Evolutionary conservation across 2,113 vertebrate genomes (phyloP), one percentile per base, ranked within the genome.

Genomic region (Camelus dromedarius): DNA sequence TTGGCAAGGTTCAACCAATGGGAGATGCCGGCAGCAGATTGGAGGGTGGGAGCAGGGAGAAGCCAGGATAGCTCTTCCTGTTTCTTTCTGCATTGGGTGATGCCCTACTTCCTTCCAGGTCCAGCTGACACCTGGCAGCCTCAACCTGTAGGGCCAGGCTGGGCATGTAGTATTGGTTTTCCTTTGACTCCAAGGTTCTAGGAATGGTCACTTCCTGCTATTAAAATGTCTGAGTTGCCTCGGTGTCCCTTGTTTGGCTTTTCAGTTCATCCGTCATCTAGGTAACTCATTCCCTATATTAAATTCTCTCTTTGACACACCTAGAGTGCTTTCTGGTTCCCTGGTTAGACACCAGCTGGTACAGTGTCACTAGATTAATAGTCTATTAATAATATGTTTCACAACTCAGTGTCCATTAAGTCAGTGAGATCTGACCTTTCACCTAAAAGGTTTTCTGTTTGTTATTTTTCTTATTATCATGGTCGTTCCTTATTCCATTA

Each of bases 51-150:
- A 28, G 2, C 24, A 3, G n/a, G 46, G 80, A 48, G 70, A 28
- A 62, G 73, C 7, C 22, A 2, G 20, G 22, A 8, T 35, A 20
- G 50, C 26, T 15, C 35, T 82, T 50, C 13, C 16, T 22, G 8
- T 12, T 15, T 52, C 46, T 46, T 6, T 81, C 35, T 10, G 56
- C 13, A 9, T 20, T 76, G 20, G 6, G 4, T 8, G 12, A 5
- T 3, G 0, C 30, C 13, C n/a, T 14, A 8, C 58, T 28, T 46
- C 54, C 38, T 18, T 35, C 5, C 12, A 64, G 35, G 6, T 26
- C 79, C 77, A 35, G 1, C 24, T 35, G 9, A 0, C 5, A 13
- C 42, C 22, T 0, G 19, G 4, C 42, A 67, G 58, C 2, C n/a
- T 19, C 11, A 22, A 11, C 35, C 15, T 77, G 5, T 13, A 22